Percentiles rank a stretch among this genome's conserved stretches.
Evolutionary conservation across 92 coral and sea anemone species (phyloP).

Genomic region (Pocillopora grandis): DNA sequence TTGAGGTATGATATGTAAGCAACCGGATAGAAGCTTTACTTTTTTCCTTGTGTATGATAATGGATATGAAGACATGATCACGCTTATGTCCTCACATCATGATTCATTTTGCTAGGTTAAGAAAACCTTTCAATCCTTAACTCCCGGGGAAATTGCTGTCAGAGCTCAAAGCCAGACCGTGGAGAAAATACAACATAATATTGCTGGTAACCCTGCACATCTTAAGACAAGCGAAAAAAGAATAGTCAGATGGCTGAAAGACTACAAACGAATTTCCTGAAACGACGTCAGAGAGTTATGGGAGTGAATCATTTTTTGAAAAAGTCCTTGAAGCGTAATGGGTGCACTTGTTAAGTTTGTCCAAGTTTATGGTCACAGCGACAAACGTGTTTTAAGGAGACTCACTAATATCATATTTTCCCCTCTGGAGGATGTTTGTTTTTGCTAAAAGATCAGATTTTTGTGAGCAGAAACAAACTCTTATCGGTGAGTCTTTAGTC

Average conservation of each 20-base stretch:
- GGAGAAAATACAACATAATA: conserved; percentile 40
- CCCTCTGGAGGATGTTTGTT: too few relatives aligned
- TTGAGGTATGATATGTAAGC: neutral
- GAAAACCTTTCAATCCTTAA: conserved; percentile 20
- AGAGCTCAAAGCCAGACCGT: conserved; percentile 45
- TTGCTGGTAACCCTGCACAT: conserved; percentile 26
- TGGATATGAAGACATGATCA: neutral
- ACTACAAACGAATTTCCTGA: conserved; percentile 16
- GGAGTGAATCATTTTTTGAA: neutral
- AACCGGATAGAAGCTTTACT: too few relatives aligned
- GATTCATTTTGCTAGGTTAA: conserved; percentile 42
- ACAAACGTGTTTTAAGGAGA: too few relatives aligned
- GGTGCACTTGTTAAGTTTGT: neutral
- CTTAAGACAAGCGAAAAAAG: conserved; percentile 25
- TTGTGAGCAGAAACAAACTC: too few relatives aligned
- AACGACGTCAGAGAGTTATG: neutral
- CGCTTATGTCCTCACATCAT: neutral
- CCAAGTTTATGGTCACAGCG: neutral
- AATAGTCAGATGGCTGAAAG: conserved; percentile 51
- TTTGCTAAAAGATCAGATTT: too few relatives aligned
- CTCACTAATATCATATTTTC: too few relatives aligned
- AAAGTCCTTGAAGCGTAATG: neutral
- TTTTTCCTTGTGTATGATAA: neutral
- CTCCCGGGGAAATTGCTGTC: conserved; percentile 34
- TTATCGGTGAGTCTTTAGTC: too few relatives aligned